phyloP scores from a whole-genome alignment of 2,888 invertebrate genomes.

The Hemithea aestivaria region DNA sequence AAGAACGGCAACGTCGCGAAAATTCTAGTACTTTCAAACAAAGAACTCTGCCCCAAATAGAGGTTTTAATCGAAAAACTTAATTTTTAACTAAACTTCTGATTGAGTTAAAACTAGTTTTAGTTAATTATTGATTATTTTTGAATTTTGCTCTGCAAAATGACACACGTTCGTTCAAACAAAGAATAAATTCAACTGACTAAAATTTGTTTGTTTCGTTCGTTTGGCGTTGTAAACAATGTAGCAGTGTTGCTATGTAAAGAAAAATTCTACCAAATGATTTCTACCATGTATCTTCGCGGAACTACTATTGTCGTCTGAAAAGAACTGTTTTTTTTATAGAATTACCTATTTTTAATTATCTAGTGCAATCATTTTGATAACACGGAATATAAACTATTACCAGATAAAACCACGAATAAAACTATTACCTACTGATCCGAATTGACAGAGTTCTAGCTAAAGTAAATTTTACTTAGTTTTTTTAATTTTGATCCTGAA shows the following conservation, averaged over 20 bases:
- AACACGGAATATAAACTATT: no score
- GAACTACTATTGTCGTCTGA: no score
- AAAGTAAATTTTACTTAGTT: no score
- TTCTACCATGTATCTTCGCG: no score
- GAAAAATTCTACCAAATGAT: neutral
- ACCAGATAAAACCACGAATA: no score
- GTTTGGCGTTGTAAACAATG: constrained; percentile 60
- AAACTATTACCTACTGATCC: no score
- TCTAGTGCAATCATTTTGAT: no score
- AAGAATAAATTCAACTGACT: constrained; percentile 44
- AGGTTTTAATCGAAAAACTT: constrained; percentile 2
- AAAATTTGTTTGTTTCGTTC: constrained; percentile 55
- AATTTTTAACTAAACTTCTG: neutral
- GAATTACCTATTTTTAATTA: no score
- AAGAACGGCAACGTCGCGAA: constrained; percentile 70
- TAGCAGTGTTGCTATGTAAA: constrained; percentile 40
- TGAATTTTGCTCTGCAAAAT: neutral
- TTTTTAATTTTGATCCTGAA: no score
- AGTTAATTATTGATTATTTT: neutral
- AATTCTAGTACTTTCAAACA: constrained; percentile 45
- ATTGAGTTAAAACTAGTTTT: constrained; percentile 1
- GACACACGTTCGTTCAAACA: constrained; percentile 28
- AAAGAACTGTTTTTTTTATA: no score
- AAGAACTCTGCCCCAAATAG: constrained; percentile 37
- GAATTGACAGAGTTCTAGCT: no score